Percentiles rank a stretch among this genome's conserved stretches.
Evolutionary conservation across 1,140 invertebrate species (phyloP).

Genomic region (Campoletis sonorensis): DNA sequence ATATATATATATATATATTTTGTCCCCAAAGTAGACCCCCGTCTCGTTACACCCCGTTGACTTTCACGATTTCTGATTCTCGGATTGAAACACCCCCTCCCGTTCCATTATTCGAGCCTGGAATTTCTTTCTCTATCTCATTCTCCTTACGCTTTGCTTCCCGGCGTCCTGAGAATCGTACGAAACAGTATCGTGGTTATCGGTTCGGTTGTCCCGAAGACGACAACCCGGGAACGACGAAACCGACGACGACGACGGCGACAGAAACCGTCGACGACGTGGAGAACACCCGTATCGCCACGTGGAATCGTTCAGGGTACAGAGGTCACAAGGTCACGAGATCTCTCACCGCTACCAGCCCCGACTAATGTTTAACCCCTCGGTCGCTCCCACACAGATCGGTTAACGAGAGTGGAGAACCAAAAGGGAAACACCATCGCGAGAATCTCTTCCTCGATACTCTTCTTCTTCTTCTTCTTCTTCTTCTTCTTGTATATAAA

Average conservation of each 20-base stretch:
- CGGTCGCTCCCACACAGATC: slow-evolving; percentile 8
- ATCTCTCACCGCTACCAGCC: slow-evolving; percentile 54
- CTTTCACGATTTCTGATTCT: slow-evolving; percentile 41
- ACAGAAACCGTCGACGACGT: slow-evolving; percentile 26
- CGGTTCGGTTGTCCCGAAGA: background rate
- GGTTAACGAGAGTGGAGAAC: slow-evolving; percentile 50
- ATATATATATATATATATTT: slow-evolving; percentile 47
- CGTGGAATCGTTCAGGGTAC: slow-evolving; percentile 50
- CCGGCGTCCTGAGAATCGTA: slow-evolving; percentile 15
- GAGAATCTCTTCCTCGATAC: slow-evolving; percentile 32
- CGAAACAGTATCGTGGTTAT: background rate
- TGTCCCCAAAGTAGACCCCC: slow-evolving; percentile 52
- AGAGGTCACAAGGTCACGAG: slow-evolving; percentile 53
- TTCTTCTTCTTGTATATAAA: background rate
- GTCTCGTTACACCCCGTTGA: slow-evolving; percentile 34
- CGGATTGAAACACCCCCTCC: background rate
- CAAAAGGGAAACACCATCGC: slow-evolving; percentile 37
- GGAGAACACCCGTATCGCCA: slow-evolving; percentile 52
- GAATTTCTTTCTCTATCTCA: slow-evolving; percentile 31
- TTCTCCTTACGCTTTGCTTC: background rate
- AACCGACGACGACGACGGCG: slow-evolving; percentile 15
- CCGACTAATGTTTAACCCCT: slow-evolving; percentile 54
- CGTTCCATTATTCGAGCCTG: background rate
- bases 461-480: background rate
- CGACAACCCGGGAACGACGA: slow-evolving; percentile 17